These are phyloP conservation scores for Tokudaia tokunoshimensis DNA, from an alignment of 2,797 vertebrate species.

Conservation along the genomic window DNA sequence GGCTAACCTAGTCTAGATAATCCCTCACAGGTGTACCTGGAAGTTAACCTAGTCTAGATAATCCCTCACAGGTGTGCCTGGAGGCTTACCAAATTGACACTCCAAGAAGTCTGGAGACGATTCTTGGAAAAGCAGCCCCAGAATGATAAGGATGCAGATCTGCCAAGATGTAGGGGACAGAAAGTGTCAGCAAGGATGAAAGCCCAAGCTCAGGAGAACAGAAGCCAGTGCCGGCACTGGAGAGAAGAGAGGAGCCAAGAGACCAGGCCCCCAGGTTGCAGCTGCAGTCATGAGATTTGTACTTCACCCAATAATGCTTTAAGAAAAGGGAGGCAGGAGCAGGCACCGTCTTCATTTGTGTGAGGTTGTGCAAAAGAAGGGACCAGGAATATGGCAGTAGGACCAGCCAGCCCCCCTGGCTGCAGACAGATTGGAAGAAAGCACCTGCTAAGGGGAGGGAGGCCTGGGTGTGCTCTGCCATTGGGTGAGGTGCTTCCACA, in stretches of 20 bases:
- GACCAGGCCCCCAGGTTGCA: not conserved
- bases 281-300: rapidly evolving
- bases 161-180: not conserved
- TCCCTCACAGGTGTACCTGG: too few relatives aligned
- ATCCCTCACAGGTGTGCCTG: too few relatives aligned
- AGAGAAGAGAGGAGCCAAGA: not conserved
- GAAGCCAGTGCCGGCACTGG: rapidly evolving
- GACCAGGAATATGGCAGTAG: too few relatives aligned
- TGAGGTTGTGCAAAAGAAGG: not conserved
- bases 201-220: rapidly evolving
- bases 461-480: not conserved
- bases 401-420: too few relatives aligned
- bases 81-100: too few relatives aligned
- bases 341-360: not conserved
- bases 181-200: not conserved
- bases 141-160: not conserved
- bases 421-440: too few relatives aligned
- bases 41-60: too few relatives aligned
- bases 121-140: not conserved
- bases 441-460: not conserved
- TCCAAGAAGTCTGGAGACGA: not conserved
- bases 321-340: not conserved
- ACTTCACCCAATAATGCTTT: not conserved
- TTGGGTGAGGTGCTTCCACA: not conserved
- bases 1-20: too few relatives aligned